These are phyloP conservation scores for Megaceryle maxima DNA, from an alignment of 2,113 vertebrate species.

Conservation along the genomic window DNA sequence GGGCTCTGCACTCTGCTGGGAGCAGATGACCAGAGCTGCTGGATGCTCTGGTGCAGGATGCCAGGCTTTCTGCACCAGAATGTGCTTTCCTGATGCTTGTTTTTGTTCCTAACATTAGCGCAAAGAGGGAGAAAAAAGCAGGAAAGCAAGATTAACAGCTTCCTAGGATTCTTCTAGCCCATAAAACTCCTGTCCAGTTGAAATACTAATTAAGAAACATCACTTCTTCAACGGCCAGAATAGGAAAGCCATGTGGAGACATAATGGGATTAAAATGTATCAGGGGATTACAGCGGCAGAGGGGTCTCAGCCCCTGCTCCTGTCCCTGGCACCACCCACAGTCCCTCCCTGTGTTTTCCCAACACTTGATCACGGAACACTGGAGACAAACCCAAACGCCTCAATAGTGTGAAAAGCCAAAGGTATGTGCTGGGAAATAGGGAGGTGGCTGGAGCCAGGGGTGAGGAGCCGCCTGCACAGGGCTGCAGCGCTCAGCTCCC, in stretches of 20 bases:
- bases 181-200: background rate
- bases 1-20: background rate
- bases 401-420: accelerated
- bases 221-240: slow-evolving; percentile 37
- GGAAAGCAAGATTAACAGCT: background rate
- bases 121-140: background rate
- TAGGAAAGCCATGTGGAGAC: slow-evolving; percentile 44
- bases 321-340: accelerated
- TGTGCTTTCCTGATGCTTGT: background rate
- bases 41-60: background rate
- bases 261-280: slow-evolving; percentile 50
- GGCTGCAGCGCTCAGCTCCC: background rate
- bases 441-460: accelerated
- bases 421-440: accelerated
- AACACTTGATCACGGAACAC: accelerated
- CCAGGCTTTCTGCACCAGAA: background rate
- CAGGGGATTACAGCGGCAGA: slow-evolving; percentile 7
- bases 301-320: background rate
- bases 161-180: background rate
- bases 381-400: background rate
- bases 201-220: slow-evolving; percentile 56
- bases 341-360: accelerated
- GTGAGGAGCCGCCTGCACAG: background rate
- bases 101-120: background rate
- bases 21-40: accelerated